These are phyloP conservation scores for Lophius piscatorius DNA, from an alignment of 2,113 vertebrate species.

Conservation along the genomic window DNA sequence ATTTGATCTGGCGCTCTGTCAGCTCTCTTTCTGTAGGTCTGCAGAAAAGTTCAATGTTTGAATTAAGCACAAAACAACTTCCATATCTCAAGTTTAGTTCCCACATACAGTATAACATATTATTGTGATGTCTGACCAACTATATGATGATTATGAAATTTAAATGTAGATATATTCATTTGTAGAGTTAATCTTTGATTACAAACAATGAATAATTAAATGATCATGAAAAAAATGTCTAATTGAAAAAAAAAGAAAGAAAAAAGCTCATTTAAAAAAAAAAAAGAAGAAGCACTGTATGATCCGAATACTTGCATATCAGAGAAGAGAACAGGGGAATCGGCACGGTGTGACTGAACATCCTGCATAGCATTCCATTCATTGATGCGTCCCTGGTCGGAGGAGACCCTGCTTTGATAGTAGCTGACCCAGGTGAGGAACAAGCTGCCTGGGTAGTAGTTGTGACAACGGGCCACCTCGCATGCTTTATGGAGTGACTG, in stretches of 20 bases:
- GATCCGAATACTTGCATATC: slow-evolving; percentile 84
- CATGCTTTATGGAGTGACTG: slow-evolving; percentile 98
- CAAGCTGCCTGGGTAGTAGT: slow-evolving; percentile 97
- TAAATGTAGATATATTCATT: background rate
- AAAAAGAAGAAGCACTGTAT: too few species aligned
- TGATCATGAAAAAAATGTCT: background rate
- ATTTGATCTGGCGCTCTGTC: slow-evolving; percentile 93
- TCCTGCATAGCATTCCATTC: slow-evolving; percentile 99
- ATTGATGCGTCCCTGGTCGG: slow-evolving; percentile 92
- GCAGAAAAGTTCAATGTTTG: slow-evolving; percentile 19
- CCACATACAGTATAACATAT: background rate
- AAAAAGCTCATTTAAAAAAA: too few species aligned
- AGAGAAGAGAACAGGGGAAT: slow-evolving; percentile 95
- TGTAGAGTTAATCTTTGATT: background rate
- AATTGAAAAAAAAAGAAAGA: background rate
- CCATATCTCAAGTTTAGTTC: background rate
- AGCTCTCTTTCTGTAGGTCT: slow-evolving; percentile 96
- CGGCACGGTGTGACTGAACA: slow-evolving; percentile 93
- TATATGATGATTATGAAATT: background rate
- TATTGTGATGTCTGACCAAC: background rate
- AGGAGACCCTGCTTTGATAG: slow-evolving; percentile 95
- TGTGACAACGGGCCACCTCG: slow-evolving; percentile 93
- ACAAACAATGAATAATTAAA: background rate
- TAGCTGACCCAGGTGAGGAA: slow-evolving; percentile 99
- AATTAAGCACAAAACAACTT: background rate